Conservation (phyloP, 2,888 invertebrate genomes). For the Barypeithes pellucidus region DNA sequence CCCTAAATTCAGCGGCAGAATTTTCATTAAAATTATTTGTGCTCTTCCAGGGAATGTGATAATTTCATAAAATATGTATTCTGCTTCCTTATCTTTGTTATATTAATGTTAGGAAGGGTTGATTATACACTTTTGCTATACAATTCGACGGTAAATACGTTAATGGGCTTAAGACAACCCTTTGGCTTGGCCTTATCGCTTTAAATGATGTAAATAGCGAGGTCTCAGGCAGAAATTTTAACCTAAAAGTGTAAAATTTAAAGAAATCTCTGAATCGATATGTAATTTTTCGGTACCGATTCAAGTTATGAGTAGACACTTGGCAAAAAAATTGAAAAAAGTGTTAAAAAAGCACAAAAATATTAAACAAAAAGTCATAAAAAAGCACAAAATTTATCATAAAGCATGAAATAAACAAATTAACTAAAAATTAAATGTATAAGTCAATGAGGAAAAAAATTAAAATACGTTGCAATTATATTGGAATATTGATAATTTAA, state of each 20-base stretch:
- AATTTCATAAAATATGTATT: conserved; percentile 71
- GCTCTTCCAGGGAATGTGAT: conserved; percentile 65
- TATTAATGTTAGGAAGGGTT: conserved; percentile 61
- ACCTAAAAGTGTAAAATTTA: not conserved
- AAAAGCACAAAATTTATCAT: no score
- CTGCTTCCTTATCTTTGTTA: conserved; percentile 66
- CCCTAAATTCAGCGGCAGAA: conserved; percentile 66
- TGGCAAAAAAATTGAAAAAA: no score
- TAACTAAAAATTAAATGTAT: no score
- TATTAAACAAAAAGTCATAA: no score
- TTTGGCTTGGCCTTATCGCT: conserved; percentile 25
- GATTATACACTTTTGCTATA: conserved; percentile 37
- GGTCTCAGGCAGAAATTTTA: not conserved
- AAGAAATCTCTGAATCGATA: no score
- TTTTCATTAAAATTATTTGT: conserved; percentile 72
- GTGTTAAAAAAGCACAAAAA: no score
- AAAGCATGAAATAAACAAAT: no score
- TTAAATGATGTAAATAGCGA: conserved; percentile 3
- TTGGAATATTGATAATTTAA: no score
- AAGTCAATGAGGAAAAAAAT: no score
- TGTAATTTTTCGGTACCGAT: no score
- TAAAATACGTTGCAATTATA: no score
- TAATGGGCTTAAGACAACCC: conserved; percentile 22
- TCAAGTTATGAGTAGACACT: no score
- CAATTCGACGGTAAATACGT: conserved; percentile 21